Evolutionary conservation across 2,113 vertebrate species (phyloP).

Genomic region (Lycocorax pyrrhopterus): DNA sequence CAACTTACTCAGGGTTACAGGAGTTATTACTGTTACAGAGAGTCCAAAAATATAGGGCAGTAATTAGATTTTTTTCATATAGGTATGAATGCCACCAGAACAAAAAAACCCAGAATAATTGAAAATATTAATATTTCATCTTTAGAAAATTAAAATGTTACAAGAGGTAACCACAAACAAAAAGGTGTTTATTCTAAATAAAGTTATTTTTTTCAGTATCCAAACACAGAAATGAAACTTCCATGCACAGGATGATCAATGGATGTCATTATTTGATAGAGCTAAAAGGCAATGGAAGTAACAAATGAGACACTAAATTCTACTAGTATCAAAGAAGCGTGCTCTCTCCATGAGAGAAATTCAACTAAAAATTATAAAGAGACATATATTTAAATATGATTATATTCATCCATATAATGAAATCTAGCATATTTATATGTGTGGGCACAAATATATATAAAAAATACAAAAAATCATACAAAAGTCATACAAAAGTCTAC

Average conservation of each 20-base stretch:
- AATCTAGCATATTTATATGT: neutral
- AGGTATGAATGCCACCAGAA: neutral
- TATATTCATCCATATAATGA: neutral
- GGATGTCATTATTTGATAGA: neutral
- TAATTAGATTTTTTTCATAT: neutral
- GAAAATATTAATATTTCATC: neutral
- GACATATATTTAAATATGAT: neutral
- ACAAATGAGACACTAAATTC: neutral
- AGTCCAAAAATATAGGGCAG: neutral
- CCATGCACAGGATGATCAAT: neutral
- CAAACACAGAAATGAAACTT: neutral
- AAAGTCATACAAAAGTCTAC: neutral
- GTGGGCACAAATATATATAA: fast-evolving
- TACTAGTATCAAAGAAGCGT: neutral
- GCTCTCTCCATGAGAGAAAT: neutral
- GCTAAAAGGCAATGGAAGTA: neutral
- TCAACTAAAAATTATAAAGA: neutral
- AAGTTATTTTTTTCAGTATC: neutral
- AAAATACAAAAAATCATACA: neutral
- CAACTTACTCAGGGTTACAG: neutral
- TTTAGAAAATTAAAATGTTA: neutral
- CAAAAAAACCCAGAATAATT: neutral
- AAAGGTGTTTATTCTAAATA: neutral
- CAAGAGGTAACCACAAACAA: neutral
- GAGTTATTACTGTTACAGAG: neutral